phyloP scores from a whole-genome alignment of 30 jellyfish, hydroid and myxozoan genomes.

The Chrysaora quinquecirrha region DNA sequence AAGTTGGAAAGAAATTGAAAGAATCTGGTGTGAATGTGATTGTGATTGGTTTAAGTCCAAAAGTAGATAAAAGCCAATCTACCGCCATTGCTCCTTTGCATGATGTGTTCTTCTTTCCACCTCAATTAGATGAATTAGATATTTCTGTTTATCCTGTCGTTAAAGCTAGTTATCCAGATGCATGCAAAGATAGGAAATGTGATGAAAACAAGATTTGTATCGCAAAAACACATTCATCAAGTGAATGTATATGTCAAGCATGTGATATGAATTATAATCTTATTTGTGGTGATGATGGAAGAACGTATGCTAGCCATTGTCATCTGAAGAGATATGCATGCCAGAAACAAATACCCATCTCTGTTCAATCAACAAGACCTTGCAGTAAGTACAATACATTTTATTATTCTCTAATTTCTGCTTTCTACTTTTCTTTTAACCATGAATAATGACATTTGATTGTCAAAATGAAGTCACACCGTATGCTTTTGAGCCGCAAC shows the following conservation, averaged over 20 bases:
- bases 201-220: conserved; percentile 51
- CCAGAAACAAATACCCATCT: conserved; percentile 2
- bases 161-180: conserved; percentile 68
- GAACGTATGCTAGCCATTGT: conserved; percentile 89
- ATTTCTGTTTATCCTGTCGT: conserved; percentile 61
- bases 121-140: conserved; percentile 58
- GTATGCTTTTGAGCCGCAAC: too few species aligned
- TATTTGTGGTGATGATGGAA: conserved; percentile 75
- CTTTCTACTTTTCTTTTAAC: neutral
- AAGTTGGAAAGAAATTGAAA: conserved; percentile 37
- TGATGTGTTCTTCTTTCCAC: conserved; percentile 87
- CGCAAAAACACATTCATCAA: conserved; percentile 2
- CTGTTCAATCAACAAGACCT: conserved; percentile 24
- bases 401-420: neutral
- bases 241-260: conserved; percentile 82
- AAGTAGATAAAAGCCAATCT: conserved; percentile 10
- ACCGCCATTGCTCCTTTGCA: conserved; percentile 38
- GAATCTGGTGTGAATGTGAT: conserved; percentile 56
- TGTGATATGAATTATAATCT: conserved; percentile 57
- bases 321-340: conserved; percentile 69
- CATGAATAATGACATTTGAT: neutral
- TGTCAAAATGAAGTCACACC: too few species aligned
- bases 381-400: conserved; percentile 80
- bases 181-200: conserved; percentile 72
- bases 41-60: conserved; percentile 65